These are phyloP conservation scores for Tapirus terrestris DNA, from an alignment of 2,113 vertebrate species.

Conservation along the genomic window DNA sequence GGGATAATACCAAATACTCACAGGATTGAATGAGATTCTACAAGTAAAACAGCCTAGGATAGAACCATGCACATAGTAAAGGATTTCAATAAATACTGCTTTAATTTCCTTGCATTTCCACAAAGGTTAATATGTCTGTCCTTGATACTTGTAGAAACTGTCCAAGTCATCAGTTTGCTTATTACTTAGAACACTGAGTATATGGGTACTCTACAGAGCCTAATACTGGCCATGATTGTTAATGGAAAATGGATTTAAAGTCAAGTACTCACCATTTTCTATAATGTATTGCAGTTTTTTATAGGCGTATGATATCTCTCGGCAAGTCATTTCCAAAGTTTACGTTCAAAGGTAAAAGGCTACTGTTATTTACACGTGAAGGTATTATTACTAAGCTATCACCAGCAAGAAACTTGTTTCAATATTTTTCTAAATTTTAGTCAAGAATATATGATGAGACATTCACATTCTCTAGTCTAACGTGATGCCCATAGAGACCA, in stretches of 20 bases:
- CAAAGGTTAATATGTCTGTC: neutral
- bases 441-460: neutral
- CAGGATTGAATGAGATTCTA: neutral
- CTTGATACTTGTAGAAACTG: neutral
- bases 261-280: neutral
- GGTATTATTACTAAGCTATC: slow-evolving; percentile 28
- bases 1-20: neutral
- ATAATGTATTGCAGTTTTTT: neutral
- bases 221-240: neutral
- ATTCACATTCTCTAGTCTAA: slow-evolving; percentile 2
- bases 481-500: neutral
- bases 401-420: slow-evolving; percentile 34
- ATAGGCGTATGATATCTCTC: neutral
- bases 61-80: neutral
- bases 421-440: slow-evolving; percentile 39
- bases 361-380: neutral
- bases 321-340: slow-evolving; percentile 27
- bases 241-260: slow-evolving; percentile 16
- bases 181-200: neutral
- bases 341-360: slow-evolving; percentile 40
- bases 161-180: slow-evolving; percentile 20
- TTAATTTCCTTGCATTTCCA: slow-evolving; percentile 29
- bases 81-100: slow-evolving; percentile 39
- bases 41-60: neutral
- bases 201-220: neutral